These are phyloP conservation scores for Ectropis grisescens DNA, from an alignment of 1,140 invertebrate species.

Conservation along the genomic window DNA sequence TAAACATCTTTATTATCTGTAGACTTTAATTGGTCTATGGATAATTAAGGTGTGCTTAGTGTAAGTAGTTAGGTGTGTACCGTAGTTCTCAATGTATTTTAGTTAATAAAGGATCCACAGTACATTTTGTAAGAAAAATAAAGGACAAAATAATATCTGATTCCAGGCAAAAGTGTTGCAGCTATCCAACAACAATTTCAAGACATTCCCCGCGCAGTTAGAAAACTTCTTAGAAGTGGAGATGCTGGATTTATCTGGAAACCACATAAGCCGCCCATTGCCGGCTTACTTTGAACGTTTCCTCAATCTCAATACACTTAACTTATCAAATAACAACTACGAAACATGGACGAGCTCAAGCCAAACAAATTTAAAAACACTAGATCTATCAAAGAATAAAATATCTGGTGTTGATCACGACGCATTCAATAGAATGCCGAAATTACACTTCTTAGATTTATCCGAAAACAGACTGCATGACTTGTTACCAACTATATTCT, in stretches of 20 bases:
- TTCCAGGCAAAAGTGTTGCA: slow-evolving; percentile 66
- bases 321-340: slow-evolving; percentile 71
- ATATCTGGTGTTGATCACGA: slow-evolving; percentile 46
- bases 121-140: no score
- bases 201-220: slow-evolving; percentile 65
- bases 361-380: slow-evolving; percentile 34
- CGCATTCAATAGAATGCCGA: slow-evolving; percentile 31
- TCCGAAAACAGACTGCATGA: slow-evolving; percentile 75
- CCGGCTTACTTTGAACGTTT: slow-evolving; percentile 49
- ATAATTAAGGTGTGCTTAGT: no score
- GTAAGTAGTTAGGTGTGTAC: no score
- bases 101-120: no score
- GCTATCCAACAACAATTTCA: slow-evolving; percentile 68
- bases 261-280: slow-evolving; percentile 57
- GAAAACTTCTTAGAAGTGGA: slow-evolving; percentile 56
- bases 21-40: no score
- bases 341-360: slow-evolving; percentile 60
- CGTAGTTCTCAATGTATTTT: no score
- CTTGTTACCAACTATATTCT: slow-evolving; percentile 65
- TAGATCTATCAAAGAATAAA: slow-evolving; percentile 68
- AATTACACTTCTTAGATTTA: slow-evolving; percentile 59
- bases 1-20: no score
- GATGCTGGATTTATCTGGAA: slow-evolving; percentile 70
- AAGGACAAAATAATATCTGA: no score
- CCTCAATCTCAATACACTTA: slow-evolving; percentile 55